Base-by-base conservation (phyloP, 2,888 invertebrate genomes). In the Crepidodera aurea region DNA sequence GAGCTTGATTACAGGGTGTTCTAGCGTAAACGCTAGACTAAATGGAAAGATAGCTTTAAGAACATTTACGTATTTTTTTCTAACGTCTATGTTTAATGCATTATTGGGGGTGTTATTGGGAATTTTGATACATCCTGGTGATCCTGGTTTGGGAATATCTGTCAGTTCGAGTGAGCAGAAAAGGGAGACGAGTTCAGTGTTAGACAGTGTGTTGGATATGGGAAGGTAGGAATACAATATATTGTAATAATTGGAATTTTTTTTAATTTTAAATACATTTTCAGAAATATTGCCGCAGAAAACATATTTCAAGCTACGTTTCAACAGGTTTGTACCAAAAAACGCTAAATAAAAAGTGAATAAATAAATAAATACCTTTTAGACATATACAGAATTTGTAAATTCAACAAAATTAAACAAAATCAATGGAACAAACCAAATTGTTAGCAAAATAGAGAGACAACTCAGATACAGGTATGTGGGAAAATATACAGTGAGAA, bases 221-320 rank as follows among this genome's bases (percentile, higher is more conserved):
- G 92, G 95, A 76, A 87, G 94, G 93, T 93, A 79, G 82, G 84
- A 77, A 4, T 18, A 37, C 54, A 15, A 27, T 22, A 13, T n/a
- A n/a, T n/a, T 42, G 56, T 42, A 27, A 56, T 8, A 22, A n/a
- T n/a, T n/a, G n/a, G n/a, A n/a, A n/a, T n/a, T n/a, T n/a, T n/a
- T n/a, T n/a, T n/a, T n/a, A n/a, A n/a, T n/a, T n/a, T n/a, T n/a
- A n/a, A n/a, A n/a, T n/a, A n/a, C 8, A 10, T 29, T 85, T 86
- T 57, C 86, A 95, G 95, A 82, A 96, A 96, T 81, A 90, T 94
- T 76, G 90, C 96, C 77, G 93, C 95, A 15, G 94, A 93, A 79
- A 96, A 96, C 82, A 87, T 96, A 70, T 93, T 96, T 76, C 92
- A 93, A 82, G 94, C 96, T 22, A 89, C 93, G 59, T 93, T 94